phyloP scores from a whole-genome alignment of 2,797 vertebrate genomes.

The Trematomus bernacchii region DNA sequence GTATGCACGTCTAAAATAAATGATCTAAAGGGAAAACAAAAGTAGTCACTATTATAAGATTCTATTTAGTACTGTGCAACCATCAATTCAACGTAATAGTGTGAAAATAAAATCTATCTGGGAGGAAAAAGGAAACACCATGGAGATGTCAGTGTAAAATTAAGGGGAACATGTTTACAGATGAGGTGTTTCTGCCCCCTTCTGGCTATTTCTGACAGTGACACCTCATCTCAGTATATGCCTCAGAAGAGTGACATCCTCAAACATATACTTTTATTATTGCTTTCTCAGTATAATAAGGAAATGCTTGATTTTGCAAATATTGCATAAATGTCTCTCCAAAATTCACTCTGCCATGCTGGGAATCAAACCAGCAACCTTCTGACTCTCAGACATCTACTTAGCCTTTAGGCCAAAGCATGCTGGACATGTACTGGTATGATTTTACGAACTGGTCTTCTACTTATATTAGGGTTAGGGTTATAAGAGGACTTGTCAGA shows the following conservation, averaged over 20 bases:
- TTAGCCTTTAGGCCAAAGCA: too few relatives aligned
- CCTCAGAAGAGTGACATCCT: not conserved
- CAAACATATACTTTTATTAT: not conserved
- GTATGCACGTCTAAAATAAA: too few relatives aligned
- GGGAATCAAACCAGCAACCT: too few relatives aligned
- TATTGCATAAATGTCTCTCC: too few relatives aligned
- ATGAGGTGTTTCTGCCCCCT: conserved; percentile 65
- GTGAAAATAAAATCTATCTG: not conserved
- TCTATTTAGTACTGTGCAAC: not conserved
- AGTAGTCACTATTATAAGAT: not conserved
- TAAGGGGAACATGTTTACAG: not conserved
- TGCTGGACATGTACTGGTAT: too few relatives aligned
- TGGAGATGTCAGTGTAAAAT: not conserved
- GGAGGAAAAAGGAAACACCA: not conserved
- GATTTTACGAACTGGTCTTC: too few relatives aligned
- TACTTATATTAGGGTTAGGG: too few relatives aligned
- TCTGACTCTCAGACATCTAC: too few relatives aligned
- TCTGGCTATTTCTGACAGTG: conserved; percentile 45
- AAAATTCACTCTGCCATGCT: too few relatives aligned
- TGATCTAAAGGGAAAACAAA: too few relatives aligned
- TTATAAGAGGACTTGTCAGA: too few relatives aligned
- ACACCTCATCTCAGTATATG: not conserved
- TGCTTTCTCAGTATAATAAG: not conserved
- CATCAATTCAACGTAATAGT: not conserved
- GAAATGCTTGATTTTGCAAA: not conserved